These are phyloP conservation scores for Sakesphorus luctuosus DNA, from an alignment of 2,113 vertebrate species.

Conservation along the genomic window DNA sequence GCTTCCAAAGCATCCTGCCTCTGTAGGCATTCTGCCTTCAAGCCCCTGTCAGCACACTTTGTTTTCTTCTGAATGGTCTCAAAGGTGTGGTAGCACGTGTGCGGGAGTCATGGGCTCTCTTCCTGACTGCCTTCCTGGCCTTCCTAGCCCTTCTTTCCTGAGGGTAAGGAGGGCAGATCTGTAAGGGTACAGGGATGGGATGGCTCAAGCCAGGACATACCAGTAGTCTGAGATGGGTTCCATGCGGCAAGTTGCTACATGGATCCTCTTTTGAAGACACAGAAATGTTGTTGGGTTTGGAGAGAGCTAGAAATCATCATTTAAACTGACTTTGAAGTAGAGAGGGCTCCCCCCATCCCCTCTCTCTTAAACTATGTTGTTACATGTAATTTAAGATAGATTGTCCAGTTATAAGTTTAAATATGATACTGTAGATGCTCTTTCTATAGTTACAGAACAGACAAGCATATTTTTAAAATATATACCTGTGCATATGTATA, in stretches of 20 bases:
- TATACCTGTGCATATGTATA: neutral
- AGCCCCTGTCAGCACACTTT: rapidly evolving
- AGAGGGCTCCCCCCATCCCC: neutral
- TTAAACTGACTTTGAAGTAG: neutral
- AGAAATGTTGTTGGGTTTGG: neutral
- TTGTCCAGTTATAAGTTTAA: neutral
- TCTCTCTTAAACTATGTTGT: neutral
- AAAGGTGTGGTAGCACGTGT: no score
- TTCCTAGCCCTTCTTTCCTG: neutral
- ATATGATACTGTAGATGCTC: neutral
- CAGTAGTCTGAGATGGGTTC: neutral
- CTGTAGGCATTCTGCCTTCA: rapidly evolving
- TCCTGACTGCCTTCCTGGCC: neutral
- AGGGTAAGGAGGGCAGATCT: neutral
- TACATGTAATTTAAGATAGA: neutral
- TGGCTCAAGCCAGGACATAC: rapidly evolving
- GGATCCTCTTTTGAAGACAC: neutral
- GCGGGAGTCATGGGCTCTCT: neutral
- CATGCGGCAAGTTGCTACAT: rapidly evolving
- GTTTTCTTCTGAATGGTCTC: neutral
- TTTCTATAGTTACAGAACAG: neutral
- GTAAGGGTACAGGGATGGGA: rapidly evolving
- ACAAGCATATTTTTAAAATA: neutral
- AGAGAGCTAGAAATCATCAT: neutral
- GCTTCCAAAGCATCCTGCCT: neutral